Percentiles rank a stretch among this genome's conserved stretches.
These are phyloP conservation scores for Ataeniobius toweri DNA, from an alignment of 2,797 vertebrate genomes.

Conservation along the genomic window DNA sequence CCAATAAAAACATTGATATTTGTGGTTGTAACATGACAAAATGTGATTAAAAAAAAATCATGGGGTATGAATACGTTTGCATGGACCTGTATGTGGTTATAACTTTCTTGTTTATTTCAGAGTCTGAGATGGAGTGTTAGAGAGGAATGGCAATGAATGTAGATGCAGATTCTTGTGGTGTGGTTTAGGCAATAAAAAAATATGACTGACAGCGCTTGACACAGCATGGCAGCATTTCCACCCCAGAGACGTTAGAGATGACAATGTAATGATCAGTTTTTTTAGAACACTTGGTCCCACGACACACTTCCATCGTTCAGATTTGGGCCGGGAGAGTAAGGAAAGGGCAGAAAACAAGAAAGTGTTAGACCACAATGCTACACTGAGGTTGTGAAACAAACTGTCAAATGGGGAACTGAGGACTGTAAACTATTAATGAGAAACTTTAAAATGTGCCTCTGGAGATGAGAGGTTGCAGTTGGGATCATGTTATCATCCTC, in stretches of 20 bases:
- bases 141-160: slow-evolving; percentile 32
- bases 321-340: slow-evolving; percentile 11
- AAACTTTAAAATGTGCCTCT: slow-evolving; percentile 56
- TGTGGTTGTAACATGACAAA: no score
- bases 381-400: slow-evolving; percentile 30
- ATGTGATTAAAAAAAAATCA: neutral
- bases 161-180: slow-evolving; percentile 1
- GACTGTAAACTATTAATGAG: slow-evolving; percentile 58
- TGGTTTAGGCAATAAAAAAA: slow-evolving; percentile 19
- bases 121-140: slow-evolving; percentile 12
- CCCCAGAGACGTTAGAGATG: slow-evolving; percentile 44
- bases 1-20: neutral
- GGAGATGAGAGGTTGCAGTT: slow-evolving; percentile 50
- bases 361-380: neutral
- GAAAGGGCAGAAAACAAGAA: slow-evolving; percentile 8
- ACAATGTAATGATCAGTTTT: slow-evolving; percentile 42
- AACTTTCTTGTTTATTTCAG: slow-evolving; percentile 1
- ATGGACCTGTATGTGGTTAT: neutral
- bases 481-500: slow-evolving; percentile 38
- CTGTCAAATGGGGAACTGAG: slow-evolving; percentile 40
- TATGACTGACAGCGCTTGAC: slow-evolving; percentile 37
- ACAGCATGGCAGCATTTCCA: slow-evolving; percentile 38
- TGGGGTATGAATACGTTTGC: neutral
- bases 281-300: slow-evolving; percentile 35
- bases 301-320: slow-evolving; percentile 24